Conservation (phyloP, 2,113 vertebrate species). For the Anarhynchus alexandrinus region DNA sequence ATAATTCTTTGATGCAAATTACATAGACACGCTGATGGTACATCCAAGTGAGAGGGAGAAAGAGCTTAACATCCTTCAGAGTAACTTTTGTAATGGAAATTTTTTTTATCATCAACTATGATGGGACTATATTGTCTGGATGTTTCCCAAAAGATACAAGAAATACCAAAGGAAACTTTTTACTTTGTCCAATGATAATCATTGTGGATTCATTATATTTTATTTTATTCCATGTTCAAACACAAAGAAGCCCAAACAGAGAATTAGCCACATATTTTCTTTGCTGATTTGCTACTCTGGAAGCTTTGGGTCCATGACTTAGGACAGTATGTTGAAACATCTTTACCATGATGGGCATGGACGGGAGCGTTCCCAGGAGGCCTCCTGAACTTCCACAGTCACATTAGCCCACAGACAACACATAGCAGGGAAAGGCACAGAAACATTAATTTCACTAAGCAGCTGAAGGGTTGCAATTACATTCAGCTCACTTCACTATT, state of each 20-base stretch:
- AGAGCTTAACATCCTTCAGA: background rate
- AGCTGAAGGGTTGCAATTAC: background rate
- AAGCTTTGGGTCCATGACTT: background rate
- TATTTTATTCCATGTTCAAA: background rate
- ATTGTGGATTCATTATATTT: background rate
- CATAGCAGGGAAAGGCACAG: background rate
- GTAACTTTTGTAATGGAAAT: background rate
- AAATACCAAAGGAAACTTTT: background rate
- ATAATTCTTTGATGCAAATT: background rate
- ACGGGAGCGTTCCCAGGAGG: background rate
- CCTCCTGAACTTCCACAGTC: background rate
- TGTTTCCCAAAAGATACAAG: background rate
- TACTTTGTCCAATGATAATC: background rate
- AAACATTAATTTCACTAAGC: background rate
- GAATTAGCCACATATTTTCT: background rate
- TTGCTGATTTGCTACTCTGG: background rate
- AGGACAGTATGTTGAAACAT: background rate
- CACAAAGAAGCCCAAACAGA: background rate
- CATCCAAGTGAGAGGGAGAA: background rate
- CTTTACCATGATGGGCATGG: background rate
- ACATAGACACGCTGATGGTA: background rate
- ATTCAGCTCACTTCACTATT: background rate
- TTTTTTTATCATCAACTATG: background rate
- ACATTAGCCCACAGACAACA: background rate
- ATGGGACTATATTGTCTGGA: background rate